Evolutionary conservation across 2,797 vertebrate genomes (phyloP), one percentile per base, ranked within the genome.

Genomic region (Saguinus oedipus): DNA sequence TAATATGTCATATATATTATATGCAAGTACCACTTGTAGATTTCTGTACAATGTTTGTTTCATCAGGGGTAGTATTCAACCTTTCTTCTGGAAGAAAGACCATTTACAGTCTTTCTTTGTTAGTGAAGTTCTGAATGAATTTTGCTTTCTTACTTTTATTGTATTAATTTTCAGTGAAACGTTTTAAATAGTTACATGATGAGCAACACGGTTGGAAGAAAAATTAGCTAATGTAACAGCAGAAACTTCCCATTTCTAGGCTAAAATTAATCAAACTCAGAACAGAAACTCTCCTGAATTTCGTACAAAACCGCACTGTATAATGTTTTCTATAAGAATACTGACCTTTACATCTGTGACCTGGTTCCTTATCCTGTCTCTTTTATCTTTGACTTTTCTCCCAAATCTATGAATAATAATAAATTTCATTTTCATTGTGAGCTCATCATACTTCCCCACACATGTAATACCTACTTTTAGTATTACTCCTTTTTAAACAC

Each of bases 111-210:
- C 30, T 64, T 93, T 70, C 53, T 91, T 70, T 72, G 50, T 91
- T 94, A 79, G 42, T 94, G 33, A 17, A 72, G 33, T 50, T 26
- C 59, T 74, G 24, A 72, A 46, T 44, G 17, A 15, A 48, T 57
- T 90, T 82, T 92, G 3, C 48, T 50, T 59, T 78, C 88, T 78
- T 1, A 20, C 72, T 85, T 86, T 81, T 72, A 30, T 64, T 44
- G 33, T 83, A 61, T 59, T 75, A 36, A 61, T 88, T 88, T 97
- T 72, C 33, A 88, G 26, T 85, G 79, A 91, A 83, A 64, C n/a
- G 44, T 81, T 75, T 88, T 53, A 96, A 91, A 85, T 85, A 81
- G 48, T 84, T 88, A 46, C 64, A 64, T 30, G 50, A 74, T 57
- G 46, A 76, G 30, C 33, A 80, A 70, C 14, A 55, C 15, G 48